Percentiles rank a stretch among this genome's conserved stretches.
These are phyloP conservation scores for Eurytoma adleriae DNA, from an alignment of 2,888 invertebrate genomes.

Conservation along the genomic window DNA sequence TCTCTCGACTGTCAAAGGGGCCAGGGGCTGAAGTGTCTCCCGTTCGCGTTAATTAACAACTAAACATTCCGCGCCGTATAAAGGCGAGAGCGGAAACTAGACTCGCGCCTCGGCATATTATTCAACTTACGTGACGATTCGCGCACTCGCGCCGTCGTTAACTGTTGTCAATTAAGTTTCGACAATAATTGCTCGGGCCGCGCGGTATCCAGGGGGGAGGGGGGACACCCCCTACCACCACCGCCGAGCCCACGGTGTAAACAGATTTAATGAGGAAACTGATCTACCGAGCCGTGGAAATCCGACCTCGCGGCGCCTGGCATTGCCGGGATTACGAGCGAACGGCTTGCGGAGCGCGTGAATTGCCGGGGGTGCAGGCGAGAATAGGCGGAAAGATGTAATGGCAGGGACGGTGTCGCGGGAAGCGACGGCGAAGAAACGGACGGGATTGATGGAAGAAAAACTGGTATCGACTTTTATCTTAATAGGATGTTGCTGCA, in stretches of 20 bases:
- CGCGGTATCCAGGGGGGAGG: no score
- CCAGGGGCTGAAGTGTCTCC: not conserved
- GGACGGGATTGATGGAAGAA: not conserved
- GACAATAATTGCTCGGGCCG: conserved; percentile 26
- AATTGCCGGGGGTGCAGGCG: not conserved
- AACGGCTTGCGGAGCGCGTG: no score
- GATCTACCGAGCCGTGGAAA: conserved; percentile 21
- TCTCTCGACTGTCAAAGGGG: conserved; percentile 3
- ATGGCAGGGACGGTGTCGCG: not conserved
- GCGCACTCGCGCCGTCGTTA: not conserved
- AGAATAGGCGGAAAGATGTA: not conserved
- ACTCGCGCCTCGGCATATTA: not conserved
- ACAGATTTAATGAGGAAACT: conserved; percentile 52
- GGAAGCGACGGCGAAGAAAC: not conserved
- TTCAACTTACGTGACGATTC: conserved; percentile 19
- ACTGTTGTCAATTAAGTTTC: conserved; percentile 46
- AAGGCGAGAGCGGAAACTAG: not conserved
- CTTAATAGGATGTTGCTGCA: not conserved
- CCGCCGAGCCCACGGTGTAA: conserved; percentile 1
- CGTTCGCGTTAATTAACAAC: conserved; percentile 6
- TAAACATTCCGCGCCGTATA: conserved; percentile 9
- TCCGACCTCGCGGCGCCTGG: not conserved
- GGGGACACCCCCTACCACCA: no score
- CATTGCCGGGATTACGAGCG: not conserved
- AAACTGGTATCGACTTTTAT: not conserved